A percentile compares a stretch with the other conserved stretches of the same genome.
Evolutionary conservation across 2,113 vertebrate genomes (phyloP).

Genomic region (Oreotrochilus melanogaster): DNA sequence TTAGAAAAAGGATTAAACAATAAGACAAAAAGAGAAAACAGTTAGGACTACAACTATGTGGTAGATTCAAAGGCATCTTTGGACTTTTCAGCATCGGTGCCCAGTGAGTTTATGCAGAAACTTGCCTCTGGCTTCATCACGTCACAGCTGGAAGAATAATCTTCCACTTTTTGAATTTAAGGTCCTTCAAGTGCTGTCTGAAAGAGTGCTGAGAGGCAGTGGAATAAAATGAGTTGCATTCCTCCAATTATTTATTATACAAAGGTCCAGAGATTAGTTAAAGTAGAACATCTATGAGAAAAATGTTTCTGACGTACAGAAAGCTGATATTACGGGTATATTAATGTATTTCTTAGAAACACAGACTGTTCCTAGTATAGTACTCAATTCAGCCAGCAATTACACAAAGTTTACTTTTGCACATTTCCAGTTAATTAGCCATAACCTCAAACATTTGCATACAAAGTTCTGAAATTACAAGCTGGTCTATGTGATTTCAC

Average conservation of each 20-base stretch:
- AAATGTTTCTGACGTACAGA: not conserved
- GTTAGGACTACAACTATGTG: not conserved
- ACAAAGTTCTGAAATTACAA: accelerated
- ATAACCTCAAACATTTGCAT: not conserved
- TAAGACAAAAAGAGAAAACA: not conserved
- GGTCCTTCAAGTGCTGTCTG: not conserved
- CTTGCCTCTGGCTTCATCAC: conserved; percentile 43
- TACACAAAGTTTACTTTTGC: not conserved
- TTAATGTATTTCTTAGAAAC: not conserved
- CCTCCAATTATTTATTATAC: not conserved
- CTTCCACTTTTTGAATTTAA: conserved; percentile 28
- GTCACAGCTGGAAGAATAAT: conserved; percentile 43
- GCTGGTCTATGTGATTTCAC: not conserved
- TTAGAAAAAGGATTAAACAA: not conserved
- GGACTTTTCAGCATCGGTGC: conserved; percentile 20
- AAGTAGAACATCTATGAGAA: not conserved
- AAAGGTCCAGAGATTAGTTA: not conserved
- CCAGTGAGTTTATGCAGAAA: conserved; percentile 26
- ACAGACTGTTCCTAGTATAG: not conserved
- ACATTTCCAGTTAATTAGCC: not conserved
- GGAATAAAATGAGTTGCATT: not conserved
- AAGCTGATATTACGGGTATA: not conserved
- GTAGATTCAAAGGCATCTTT: not conserved
- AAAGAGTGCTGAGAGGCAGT: not conserved
- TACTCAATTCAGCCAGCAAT: not conserved